Evolutionary conservation across 1,140 invertebrate genomes (phyloP).

Genomic region (Choristoneura fumiferana): DNA sequence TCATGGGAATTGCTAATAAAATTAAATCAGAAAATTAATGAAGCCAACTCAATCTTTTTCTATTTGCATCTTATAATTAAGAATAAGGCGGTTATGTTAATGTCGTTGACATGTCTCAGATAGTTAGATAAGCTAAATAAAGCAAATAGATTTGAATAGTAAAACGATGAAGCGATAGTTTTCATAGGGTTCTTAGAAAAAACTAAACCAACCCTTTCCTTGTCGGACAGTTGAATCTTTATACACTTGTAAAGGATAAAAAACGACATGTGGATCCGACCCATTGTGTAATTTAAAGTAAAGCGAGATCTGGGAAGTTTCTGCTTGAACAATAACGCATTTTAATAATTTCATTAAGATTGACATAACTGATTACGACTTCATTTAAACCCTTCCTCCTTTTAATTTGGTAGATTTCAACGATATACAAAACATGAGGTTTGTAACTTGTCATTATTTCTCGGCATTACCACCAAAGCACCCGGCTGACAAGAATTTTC

Average conservation of each 20-base stretch:
- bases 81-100: slow-evolving; percentile 33
- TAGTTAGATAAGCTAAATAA: slow-evolving; percentile 39
- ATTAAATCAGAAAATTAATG: slow-evolving; percentile 10
- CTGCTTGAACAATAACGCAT: slow-evolving; percentile 71
- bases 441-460: not conserved
- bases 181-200: slow-evolving; percentile 44
- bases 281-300: slow-evolving; percentile 64
- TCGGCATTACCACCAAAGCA: too few relatives aligned
- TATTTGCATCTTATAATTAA: slow-evolving; percentile 17
- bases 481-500: too few relatives aligned
- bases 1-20: slow-evolving; percentile 31
- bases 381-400: slow-evolving; percentile 45
- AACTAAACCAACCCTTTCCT: slow-evolving; percentile 63
- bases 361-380: slow-evolving; percentile 65
- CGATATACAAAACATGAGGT: slow-evolving; percentile 17
- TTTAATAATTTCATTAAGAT: slow-evolving; percentile 77
- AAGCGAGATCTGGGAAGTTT: slow-evolving; percentile 55
- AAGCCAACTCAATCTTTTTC: not conserved
- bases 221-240: slow-evolving; percentile 57
- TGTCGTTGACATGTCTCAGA: slow-evolving; percentile 23
- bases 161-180: slow-evolving; percentile 60
- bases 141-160: slow-evolving; percentile 46
- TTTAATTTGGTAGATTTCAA: slow-evolving; percentile 20
- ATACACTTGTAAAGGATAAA: slow-evolving; percentile 55
- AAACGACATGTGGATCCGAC: slow-evolving; percentile 60